A percentile compares a stretch with the other conserved stretches of the same genome.
Evolutionary conservation across 2,797 vertebrate species (phyloP).

Genomic region (Sebastes vulpes): DNA sequence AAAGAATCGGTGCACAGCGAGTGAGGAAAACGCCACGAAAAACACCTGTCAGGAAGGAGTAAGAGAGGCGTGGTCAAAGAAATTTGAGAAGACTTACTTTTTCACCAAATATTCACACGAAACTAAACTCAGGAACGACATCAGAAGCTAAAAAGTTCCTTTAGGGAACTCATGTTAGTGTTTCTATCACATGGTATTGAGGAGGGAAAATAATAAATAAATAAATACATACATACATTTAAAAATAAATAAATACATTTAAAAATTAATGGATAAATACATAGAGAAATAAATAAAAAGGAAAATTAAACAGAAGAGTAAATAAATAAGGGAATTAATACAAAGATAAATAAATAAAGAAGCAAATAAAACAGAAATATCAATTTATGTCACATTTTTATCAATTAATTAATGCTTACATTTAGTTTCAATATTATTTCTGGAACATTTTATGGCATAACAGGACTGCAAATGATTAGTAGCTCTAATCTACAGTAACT

Average conservation of each 20-base stretch:
- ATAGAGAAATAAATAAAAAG: no score
- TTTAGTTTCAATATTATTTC: not conserved
- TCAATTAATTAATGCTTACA: no score
- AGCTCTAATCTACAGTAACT: not conserved
- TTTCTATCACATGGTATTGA: not conserved
- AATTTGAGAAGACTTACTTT: not conserved
- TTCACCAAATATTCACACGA: not conserved
- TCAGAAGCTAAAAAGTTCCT: no score
- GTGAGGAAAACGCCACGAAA: conserved; percentile 93
- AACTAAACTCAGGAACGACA: not conserved
- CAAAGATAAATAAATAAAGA: not conserved
- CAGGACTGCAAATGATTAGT: not conserved
- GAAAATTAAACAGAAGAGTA: no score
- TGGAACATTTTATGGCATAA: not conserved
- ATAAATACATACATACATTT: no score
- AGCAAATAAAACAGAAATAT: not conserved
- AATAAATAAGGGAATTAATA: not conserved
- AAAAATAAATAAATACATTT: no score
- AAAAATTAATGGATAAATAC: no score
- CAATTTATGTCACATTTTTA: no score
- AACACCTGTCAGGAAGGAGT: conserved; percentile 82
- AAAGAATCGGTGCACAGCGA: conserved; percentile 89
- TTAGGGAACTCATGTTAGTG: not conserved
- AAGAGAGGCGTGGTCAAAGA: not conserved
- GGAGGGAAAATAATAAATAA: no score